Percentiles rank a stretch among this genome's conserved stretches.
These are phyloP conservation scores for Chaetogeoica ovagalla DNA, from an alignment of 2,888 invertebrate species.

Conservation along the genomic window DNA sequence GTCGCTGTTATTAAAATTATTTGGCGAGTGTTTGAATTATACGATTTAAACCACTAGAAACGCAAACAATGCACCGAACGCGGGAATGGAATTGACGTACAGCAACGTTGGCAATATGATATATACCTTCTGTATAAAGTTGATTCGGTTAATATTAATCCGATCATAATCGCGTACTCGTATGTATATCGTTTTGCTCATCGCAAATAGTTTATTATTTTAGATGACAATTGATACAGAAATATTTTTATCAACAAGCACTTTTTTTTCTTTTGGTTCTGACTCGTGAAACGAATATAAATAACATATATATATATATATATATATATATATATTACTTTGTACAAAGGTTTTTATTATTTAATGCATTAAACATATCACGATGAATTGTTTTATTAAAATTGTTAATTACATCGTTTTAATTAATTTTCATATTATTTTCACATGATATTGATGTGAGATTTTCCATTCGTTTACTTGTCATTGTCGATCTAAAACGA, in stretches of 20 bases:
- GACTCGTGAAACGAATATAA: no score
- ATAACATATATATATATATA: no score
- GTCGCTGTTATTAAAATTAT: slow-evolving; percentile 3
- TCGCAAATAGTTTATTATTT: not conserved
- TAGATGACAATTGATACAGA: not conserved
- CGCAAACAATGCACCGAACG: slow-evolving; percentile 14
- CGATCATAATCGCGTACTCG: not conserved
- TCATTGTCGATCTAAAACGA: no score
- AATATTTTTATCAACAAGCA: not conserved
- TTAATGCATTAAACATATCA: no score
- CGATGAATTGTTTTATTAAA: no score
- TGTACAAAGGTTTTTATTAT: no score
- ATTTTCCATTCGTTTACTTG: no score
- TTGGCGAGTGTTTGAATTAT: slow-evolving; percentile 26
- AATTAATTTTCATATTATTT: no score
- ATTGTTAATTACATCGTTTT: no score
- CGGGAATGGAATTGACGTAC: slow-evolving; percentile 9
- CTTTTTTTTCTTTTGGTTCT: no score
- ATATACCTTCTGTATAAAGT: not conserved
- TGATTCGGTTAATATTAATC: slow-evolving; percentile 1
- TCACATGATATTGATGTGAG: no score
- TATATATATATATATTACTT: no score
- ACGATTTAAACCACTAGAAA: slow-evolving; percentile 26
- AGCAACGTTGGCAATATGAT: not conserved
- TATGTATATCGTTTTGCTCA: not conserved